phyloP scores from a whole-genome alignment of 2,888 invertebrate species.

The Nycteola revayana region DNA sequence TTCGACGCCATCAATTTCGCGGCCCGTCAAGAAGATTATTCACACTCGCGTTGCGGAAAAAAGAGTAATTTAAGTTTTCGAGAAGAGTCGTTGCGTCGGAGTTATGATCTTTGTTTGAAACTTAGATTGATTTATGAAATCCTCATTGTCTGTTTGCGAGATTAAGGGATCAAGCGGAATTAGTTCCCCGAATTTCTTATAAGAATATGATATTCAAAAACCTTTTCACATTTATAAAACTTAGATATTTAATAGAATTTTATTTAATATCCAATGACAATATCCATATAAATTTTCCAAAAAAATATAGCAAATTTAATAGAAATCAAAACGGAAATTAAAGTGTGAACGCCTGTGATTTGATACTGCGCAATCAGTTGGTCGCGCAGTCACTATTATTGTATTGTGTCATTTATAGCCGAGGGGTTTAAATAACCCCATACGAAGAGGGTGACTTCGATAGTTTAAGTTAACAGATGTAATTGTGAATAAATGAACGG shows the following conservation, averaged over 20 bases:
- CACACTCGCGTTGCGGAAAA: conserved; percentile 79
- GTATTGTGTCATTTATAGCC: conserved; percentile 32
- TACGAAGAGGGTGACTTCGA: conserved; percentile 24
- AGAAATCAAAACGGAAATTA: conserved; percentile 16
- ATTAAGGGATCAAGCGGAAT: conserved; percentile 43
- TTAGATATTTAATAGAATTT: too few relatives aligned
- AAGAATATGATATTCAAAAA: too few relatives aligned
- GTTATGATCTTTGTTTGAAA: conserved; percentile 79
- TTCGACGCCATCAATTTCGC: conserved; percentile 79
- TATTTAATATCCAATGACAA: too few relatives aligned
- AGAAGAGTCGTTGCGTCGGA: conserved; percentile 71
- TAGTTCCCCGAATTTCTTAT: conserved; percentile 24
- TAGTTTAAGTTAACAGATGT: conserved; percentile 49
- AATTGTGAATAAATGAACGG: conserved; percentile 69
- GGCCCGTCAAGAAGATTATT: conserved; percentile 81
- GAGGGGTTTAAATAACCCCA: conserved; percentile 37
- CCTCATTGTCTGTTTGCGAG: conserved; percentile 49
- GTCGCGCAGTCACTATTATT: conserved; percentile 26
- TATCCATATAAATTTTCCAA: too few relatives aligned
- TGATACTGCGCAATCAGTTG: conserved; percentile 34
- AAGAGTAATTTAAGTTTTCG: conserved; percentile 80
- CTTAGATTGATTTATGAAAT: conserved; percentile 79
- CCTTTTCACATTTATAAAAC: too few relatives aligned
- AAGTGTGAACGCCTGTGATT: conserved; percentile 29
- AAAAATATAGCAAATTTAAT: too few relatives aligned